Evolutionary conservation across 2,888 invertebrate genomes (phyloP).

Genomic region (Octodonta nipae): DNA sequence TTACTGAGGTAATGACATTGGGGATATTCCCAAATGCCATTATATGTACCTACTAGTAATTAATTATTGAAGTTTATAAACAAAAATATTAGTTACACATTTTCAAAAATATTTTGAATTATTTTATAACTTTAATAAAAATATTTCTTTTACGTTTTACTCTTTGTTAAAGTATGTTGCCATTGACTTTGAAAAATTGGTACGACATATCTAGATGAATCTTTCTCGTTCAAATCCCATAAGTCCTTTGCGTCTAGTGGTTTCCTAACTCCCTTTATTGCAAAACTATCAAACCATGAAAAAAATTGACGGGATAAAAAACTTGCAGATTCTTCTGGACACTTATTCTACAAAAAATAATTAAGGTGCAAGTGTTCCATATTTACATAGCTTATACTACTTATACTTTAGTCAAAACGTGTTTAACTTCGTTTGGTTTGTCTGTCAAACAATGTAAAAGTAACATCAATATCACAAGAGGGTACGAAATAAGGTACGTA

Average conservation of each 20-base stretch:
- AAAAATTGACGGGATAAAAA: slow-evolving; percentile 15
- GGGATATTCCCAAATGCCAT: no score
- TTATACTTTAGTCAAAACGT: no score
- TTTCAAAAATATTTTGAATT: no score
- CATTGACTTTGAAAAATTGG: slow-evolving; percentile 58
- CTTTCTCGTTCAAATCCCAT: slow-evolving; percentile 42
- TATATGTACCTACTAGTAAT: no score
- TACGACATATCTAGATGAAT: slow-evolving; percentile 59
- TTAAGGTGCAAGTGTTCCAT: background rate
- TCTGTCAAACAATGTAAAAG: slow-evolving; percentile 33
- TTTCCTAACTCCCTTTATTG: slow-evolving; percentile 38
- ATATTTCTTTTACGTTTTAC: slow-evolving; percentile 41
- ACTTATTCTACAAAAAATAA: slow-evolving; percentile 9
- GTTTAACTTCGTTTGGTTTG: no score
- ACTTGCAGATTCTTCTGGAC: slow-evolving; percentile 17
- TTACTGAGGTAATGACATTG: no score
- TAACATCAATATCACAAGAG: slow-evolving; percentile 25
- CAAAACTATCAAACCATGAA: slow-evolving; percentile 38
- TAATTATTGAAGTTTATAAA: no score
- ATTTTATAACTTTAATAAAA: no score
- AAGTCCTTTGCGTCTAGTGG: slow-evolving; percentile 39
- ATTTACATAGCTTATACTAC: background rate
- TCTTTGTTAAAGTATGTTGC: slow-evolving; percentile 50
- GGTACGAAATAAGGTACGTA: slow-evolving; percentile 29
- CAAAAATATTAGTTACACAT: no score